A percentile compares a stretch with the other conserved stretches of the same genome.
Conservation (phyloP, 2,113 vertebrate species). For the Pogona vitticeps region DNA sequence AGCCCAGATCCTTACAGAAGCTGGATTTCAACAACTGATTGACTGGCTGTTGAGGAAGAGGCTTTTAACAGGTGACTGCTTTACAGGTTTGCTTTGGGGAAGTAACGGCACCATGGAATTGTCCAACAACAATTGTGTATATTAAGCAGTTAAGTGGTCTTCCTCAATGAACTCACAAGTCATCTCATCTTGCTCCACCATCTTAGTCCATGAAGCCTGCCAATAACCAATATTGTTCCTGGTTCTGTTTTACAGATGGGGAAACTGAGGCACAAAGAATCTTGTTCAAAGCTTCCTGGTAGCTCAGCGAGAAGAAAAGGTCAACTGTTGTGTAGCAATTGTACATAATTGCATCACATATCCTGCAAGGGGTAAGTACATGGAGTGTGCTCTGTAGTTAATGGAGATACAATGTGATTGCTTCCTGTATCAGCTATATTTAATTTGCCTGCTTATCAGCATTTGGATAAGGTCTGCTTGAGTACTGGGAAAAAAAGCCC, state of each 20-base stretch:
- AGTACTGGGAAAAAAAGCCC: background rate
- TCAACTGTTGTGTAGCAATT: background rate
- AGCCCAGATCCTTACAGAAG: too few species aligned
- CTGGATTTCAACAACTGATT: too few species aligned
- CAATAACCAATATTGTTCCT: background rate
- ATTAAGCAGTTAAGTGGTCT: too few species aligned
- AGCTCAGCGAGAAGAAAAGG: background rate
- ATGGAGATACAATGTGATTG: background rate
- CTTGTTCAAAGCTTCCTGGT: background rate
- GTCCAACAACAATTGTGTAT: too few species aligned
- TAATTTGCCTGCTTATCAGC: background rate
- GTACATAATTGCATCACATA: background rate
- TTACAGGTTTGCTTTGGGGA: too few species aligned
- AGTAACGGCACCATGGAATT: too few species aligned
- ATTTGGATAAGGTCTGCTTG: too few species aligned
- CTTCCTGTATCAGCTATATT: background rate
- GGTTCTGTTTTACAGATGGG: constrained; percentile 24
- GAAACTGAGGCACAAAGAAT: background rate
- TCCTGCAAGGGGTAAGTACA: background rate
- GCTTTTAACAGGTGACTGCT: too few species aligned
- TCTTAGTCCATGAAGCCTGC: background rate
- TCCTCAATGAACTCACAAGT: too few species aligned
- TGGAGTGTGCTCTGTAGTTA: background rate
- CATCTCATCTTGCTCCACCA: too few species aligned
- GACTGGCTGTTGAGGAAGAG: too few species aligned